phyloP scores from a whole-genome alignment of 2,888 invertebrate genomes.

The Melangyna quadrimaculata region DNA sequence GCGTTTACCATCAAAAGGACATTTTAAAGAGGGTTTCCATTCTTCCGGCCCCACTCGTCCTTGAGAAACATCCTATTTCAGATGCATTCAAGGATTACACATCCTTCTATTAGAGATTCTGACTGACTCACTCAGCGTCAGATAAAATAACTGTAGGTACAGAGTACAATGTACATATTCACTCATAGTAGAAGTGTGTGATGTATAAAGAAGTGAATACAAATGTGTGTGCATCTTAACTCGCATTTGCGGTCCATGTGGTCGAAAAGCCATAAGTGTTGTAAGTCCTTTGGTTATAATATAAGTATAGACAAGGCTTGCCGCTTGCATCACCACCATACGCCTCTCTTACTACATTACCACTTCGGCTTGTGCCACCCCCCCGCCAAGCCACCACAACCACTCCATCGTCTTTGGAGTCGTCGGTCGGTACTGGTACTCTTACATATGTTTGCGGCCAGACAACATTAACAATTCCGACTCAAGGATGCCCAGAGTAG shows the following conservation, averaged over 20 bases:
- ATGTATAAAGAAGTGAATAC: constrained; percentile 4
- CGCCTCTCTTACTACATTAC: constrained; percentile 16
- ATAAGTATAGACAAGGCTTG: constrained; percentile 30
- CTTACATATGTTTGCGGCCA: constrained; percentile 61
- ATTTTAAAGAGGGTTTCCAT: constrained; percentile 54
- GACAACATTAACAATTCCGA: constrained; percentile 67
- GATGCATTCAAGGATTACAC: constrained; percentile 60
- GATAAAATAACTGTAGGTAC: not conserved
- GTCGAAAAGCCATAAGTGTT: constrained; percentile 62
- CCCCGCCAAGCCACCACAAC: not conserved
- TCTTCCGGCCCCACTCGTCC: constrained; percentile 10
- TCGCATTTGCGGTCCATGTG: constrained; percentile 53
- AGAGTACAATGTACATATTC: not conserved
- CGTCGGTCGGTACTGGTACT: not conserved
- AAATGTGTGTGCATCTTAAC: constrained; percentile 17
- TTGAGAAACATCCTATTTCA: constrained; percentile 17
- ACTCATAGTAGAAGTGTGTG: not conserved
- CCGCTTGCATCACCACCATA: not conserved
- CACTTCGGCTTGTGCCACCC: not conserved
- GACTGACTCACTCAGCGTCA: constrained; percentile 30
- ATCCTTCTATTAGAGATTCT: constrained; percentile 27
- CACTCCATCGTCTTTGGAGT: not conserved
- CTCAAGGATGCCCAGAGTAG: constrained; percentile 27
- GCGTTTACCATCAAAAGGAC: constrained; percentile 17
- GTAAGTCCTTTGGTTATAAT: constrained; percentile 50